phyloP scores from a whole-genome alignment of 2,113 vertebrate species.

The Cephalophus harveyi region DNA sequence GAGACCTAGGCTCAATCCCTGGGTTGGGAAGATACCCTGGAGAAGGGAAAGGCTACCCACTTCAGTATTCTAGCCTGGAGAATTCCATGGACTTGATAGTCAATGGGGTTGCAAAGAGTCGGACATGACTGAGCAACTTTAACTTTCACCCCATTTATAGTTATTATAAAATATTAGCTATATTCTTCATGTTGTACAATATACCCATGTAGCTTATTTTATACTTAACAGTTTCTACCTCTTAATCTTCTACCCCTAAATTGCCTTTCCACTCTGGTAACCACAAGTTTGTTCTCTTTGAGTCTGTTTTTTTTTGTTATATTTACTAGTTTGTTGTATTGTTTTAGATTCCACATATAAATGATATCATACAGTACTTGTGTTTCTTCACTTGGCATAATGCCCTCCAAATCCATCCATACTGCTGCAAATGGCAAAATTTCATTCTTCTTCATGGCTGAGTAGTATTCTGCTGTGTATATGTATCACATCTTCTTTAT shows the following conservation, averaged over 20 bases:
- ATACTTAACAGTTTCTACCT: neutral
- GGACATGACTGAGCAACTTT: neutral
- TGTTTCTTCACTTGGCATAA: neutral
- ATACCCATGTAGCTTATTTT: neutral
- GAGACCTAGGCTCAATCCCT: neutral
- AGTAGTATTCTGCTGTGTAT: neutral
- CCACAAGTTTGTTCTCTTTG: neutral
- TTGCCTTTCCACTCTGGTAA: neutral
- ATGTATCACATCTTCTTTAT: neutral
- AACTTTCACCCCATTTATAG: neutral
- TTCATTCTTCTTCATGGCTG: neutral
- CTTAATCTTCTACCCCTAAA: neutral
- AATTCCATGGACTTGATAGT: neutral
- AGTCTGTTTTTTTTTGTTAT: neutral
- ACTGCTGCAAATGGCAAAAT: neutral
- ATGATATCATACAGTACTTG: neutral
- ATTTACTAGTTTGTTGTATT: neutral
- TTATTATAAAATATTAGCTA: neutral
- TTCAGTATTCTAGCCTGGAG: neutral
- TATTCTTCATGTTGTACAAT: neutral
- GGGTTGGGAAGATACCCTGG: neutral
- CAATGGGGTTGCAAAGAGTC: neutral
- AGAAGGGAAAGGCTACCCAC: neutral
- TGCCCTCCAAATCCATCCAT: neutral
- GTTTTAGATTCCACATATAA: neutral